Conservation (phyloP, 2,797 vertebrate species). For the Strix occidentalis region DNA sequence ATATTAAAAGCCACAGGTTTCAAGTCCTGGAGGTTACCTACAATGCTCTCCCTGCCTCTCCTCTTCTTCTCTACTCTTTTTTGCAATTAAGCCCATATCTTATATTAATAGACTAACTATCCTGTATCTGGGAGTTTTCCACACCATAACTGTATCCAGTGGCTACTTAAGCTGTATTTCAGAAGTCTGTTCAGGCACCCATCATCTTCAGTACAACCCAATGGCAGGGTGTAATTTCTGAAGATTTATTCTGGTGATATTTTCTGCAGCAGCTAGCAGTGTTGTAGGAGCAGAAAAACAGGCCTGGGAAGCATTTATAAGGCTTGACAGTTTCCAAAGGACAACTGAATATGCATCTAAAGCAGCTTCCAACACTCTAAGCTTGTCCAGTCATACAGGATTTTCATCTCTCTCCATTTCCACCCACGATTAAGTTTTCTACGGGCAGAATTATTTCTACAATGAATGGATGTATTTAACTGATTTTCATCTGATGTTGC, state of each 20-base stretch:
- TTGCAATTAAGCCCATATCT: background rate
- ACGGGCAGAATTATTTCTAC: constrained; percentile 27
- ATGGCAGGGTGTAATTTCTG: constrained; percentile 8
- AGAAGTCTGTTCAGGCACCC: background rate
- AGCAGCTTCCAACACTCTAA: constrained; percentile 10
- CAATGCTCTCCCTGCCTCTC: background rate
- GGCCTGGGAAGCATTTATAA: constrained; percentile 18
- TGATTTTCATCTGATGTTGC: constrained; percentile 26
- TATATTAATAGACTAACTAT: background rate
- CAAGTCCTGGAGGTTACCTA: background rate
- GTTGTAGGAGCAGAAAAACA: background rate
- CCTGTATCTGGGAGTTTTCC: background rate
- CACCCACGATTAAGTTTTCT: constrained; percentile 45
- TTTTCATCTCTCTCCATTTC: constrained; percentile 39
- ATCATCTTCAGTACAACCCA: constrained; percentile 3
- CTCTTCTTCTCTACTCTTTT: background rate
- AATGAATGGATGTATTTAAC: constrained; percentile 27
- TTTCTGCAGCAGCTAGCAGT: constrained; percentile 1
- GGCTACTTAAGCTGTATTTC: background rate
- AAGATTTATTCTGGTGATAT: constrained; percentile 2
- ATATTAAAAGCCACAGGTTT: background rate
- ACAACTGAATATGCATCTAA: background rate
- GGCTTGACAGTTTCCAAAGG: constrained; percentile 45
- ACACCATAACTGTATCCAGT: background rate
- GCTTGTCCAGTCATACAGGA: constrained; percentile 33